Conservation (phyloP, 2,888 invertebrate species). For the Matsumyia berberina region DNA sequence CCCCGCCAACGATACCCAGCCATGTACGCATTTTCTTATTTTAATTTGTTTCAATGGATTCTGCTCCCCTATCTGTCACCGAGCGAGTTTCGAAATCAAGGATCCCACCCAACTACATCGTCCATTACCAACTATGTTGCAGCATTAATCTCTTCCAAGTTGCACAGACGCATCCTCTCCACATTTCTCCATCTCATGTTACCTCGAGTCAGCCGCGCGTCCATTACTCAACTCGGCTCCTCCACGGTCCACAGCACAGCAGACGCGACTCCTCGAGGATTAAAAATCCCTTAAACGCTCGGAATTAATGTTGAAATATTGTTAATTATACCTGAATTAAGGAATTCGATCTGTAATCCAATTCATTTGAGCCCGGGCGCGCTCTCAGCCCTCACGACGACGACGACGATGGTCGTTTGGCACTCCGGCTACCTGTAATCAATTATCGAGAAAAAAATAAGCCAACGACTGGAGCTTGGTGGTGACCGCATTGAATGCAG, state of each 20-base stretch:
- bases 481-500: neutral
- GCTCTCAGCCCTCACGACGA: constrained; percentile 21
- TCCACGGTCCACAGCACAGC: constrained; percentile 10
- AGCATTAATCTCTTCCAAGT: constrained; percentile 57
- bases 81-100: neutral
- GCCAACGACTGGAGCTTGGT: neutral
- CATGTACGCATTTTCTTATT: neutral
- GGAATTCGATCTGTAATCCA: constrained; percentile 74
- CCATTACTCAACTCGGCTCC: constrained; percentile 58
- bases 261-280: constrained; percentile 20
- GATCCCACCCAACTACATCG: neutral
- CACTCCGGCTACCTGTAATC: constrained; percentile 71
- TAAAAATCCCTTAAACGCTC: constrained; percentile 62
- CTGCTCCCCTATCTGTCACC: neutral
- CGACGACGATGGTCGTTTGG: constrained; percentile 6
- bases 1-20: neutral
- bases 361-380: constrained; percentile 68
- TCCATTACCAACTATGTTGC: constrained; percentile 31
- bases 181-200: constrained; percentile 49
- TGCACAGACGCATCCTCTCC: constrained; percentile 20
- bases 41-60: constrained; percentile 16
- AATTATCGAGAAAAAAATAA: constrained; percentile 68
- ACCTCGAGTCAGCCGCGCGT: constrained; percentile 38
- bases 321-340: constrained; percentile 74
- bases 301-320: constrained; percentile 73